phyloP scores from a whole-genome alignment of 2,113 vertebrate species.

The mouse (Mus musculus) region DNA sequence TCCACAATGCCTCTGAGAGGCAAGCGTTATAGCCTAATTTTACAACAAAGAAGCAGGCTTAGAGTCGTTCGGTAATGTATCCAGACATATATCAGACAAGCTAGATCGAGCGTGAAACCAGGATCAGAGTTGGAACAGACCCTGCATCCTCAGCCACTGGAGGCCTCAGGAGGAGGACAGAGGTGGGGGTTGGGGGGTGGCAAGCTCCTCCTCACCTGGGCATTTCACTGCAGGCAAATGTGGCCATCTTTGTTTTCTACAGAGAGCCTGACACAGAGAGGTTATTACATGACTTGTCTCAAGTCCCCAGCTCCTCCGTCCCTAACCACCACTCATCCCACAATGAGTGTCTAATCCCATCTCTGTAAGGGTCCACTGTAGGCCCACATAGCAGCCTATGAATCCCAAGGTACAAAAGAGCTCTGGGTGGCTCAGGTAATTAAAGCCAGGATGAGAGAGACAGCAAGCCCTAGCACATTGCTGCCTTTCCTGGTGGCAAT shows the following conservation, averaged over 20 bases:
- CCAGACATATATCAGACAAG: not conserved
- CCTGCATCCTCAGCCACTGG: not conserved
- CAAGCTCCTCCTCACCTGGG: not conserved
- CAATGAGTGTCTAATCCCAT: not conserved
- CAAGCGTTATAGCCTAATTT: conserved; percentile 5
- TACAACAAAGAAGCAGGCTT: conserved; percentile 43
- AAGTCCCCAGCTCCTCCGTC: not conserved
- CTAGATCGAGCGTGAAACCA: not conserved
- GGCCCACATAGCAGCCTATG: not conserved
- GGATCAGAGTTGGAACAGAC: not conserved
- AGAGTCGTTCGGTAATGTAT: not conserved
- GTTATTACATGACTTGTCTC: not conserved
- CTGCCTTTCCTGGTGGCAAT: not conserved
- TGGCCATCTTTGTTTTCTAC: not conserved
- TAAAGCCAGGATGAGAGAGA: not conserved
- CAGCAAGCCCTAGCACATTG: not conserved
- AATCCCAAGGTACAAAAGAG: not conserved
- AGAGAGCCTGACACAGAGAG: not conserved
- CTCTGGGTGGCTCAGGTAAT: not conserved
- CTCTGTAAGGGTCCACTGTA: not conserved
- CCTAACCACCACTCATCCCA: not conserved
- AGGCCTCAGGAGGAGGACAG: not conserved
- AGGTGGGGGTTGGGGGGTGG: not conserved
- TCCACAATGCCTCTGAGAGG: not conserved
- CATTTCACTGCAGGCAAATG: not conserved